Base-by-base conservation (phyloP, 2,797 vertebrate species). In the Enteromius unitaeniatus region DNA sequence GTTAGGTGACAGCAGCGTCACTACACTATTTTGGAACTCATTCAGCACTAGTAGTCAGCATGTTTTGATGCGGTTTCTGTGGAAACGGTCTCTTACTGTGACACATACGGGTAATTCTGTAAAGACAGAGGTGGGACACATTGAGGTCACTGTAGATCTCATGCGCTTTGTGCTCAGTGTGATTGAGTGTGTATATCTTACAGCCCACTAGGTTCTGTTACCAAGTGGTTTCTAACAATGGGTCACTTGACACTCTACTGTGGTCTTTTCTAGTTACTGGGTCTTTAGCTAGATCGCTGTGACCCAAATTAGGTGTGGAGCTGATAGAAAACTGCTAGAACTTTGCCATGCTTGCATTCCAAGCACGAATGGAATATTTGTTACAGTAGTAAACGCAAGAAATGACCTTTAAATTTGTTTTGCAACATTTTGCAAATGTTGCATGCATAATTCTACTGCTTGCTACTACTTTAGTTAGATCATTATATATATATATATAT, bases 261-360 rank as follows among this genome's bases (percentile, higher is more conserved):
- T 73, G 14, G 47, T 78, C 62, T 83, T 70, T 83, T 17, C 10
- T 34, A 75, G 73, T 91, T 91, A 93, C 92, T 78, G 89, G 90
- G 88, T 90, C 86, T 88, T 85, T 40, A 79, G 51, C 37, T 87
- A 76, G 88, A 91, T 85, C 85, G 79, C 85, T 73, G 69, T 86
- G 86, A 83, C 0, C 1, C 13, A 47, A 28, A 76, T 77, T 45
- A 68, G 31, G 34, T 55, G 37, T 21, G 23, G 67, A 60, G 28
- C 17, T 81, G 87, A 85, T 0, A 0, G 37, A 68, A 84, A 88
- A 91, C 81, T 76, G 64, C 60, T 11, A 77, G 28, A 37, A 53
- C 78, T 69, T 23, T 83, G 21, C 47, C 6, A n/a, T 60, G 53
- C 9, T 47, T 28, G 2, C 21, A 65, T 64, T 34, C 17, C 60